Conservation (phyloP, 30 jellyfish, hydroid and myxozoan species). For the Hydractinia echinata region DNA sequence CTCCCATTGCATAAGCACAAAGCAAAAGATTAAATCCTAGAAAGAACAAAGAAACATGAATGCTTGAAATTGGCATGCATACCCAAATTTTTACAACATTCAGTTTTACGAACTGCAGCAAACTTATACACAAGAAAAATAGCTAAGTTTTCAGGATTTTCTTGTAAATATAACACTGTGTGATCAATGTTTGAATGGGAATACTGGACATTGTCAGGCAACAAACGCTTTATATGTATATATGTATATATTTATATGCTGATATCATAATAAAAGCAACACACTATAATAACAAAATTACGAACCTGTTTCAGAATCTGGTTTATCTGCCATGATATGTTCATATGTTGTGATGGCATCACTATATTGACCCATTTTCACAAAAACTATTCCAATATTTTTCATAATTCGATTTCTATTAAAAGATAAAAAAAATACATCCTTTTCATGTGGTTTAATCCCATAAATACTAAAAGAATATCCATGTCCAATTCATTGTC, state of each 20-base stretch:
- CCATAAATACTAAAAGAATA: too few species aligned
- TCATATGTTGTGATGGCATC: constrained; percentile 97
- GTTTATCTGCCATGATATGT: constrained; percentile 88
- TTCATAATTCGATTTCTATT: constrained; percentile 79
- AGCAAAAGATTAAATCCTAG: constrained; percentile 70
- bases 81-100: neutral
- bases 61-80: neutral
- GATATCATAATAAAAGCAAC: too few species aligned
- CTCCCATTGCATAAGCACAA: constrained; percentile 90
- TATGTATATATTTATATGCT: too few species aligned
- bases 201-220: too few species aligned
- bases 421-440: neutral
- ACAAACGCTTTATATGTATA: too few species aligned
- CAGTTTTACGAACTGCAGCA: neutral
- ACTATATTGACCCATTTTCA: constrained; percentile 85
- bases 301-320: constrained; percentile 86
- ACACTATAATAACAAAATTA: neutral
- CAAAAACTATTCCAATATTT: constrained; percentile 83
- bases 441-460: too few species aligned
- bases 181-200: too few species aligned
- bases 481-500: too few species aligned
- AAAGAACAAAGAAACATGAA: neutral
- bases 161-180: too few species aligned
- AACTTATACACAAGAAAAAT: neutral
- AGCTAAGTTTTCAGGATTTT: neutral